Evolutionary conservation across 2,113 vertebrate species (phyloP).

Genomic region (Hippocampus zosterae): DNA sequence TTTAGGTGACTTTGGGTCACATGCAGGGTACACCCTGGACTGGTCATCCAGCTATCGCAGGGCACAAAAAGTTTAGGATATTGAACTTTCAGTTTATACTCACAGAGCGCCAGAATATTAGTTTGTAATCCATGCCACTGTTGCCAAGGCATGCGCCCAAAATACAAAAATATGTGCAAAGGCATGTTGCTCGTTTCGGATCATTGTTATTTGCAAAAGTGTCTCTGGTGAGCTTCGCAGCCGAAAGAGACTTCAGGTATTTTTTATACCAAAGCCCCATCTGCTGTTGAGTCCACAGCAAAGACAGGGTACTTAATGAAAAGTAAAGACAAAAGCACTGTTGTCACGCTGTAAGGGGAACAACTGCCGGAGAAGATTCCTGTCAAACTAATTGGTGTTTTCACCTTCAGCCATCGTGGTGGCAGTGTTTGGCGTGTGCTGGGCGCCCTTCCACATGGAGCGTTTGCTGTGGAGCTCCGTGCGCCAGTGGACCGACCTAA

Average conservation of each 20-base stretch:
- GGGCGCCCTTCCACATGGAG: conserved; percentile 73
- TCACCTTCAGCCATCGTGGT: conserved; percentile 58
- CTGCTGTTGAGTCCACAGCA: neutral
- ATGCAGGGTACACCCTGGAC: no score
- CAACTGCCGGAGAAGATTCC: neutral
- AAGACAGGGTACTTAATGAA: neutral
- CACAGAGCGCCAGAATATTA: neutral
- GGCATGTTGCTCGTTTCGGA: neutral
- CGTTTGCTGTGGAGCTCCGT: conserved; percentile 73
- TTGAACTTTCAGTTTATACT: no score
- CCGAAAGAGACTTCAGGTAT: neutral
- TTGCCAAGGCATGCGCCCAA: conserved; percentile 26
- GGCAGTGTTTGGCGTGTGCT: conserved; percentile 67
- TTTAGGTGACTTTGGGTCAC: no score
- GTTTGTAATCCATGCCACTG: conserved; percentile 14
- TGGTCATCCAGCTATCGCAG: no score
- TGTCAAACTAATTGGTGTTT: conserved; percentile 4
- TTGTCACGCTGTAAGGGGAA: neutral
- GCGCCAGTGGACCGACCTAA: conserved; percentile 70
- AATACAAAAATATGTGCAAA: neutral
- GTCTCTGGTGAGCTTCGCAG: neutral
- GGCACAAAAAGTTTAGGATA: no score
- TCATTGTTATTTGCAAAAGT: conserved; percentile 19
- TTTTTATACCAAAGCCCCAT: neutral
- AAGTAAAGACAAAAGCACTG: neutral